Evolutionary conservation across 2,797 vertebrate species (phyloP), one percentile per base, ranked within the genome.

Genomic region (Setipinna tenuifilis): DNA sequence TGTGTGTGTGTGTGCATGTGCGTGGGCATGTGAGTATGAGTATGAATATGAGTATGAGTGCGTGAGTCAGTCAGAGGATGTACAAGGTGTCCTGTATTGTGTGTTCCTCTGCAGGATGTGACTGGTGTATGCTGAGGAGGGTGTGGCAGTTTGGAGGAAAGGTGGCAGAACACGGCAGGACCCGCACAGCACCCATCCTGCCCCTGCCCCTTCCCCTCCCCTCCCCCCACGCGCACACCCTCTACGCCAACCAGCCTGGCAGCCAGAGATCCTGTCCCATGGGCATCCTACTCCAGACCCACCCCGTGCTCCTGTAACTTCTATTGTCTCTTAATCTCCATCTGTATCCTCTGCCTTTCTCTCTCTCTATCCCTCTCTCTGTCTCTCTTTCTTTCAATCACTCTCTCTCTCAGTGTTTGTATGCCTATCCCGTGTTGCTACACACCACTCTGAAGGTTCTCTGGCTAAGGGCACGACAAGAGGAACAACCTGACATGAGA

Each of bases 21-120:
- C 19, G 59, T 61, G 59, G 17, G 59, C 19, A 17, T 61, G 59
- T 28, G 62, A 23, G 62, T 65, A n/a, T 65, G 62, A 23, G 62
- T 65, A n/a, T 23, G 61, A n/a, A 4, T 21, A 7, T 61, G 21
- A 2, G 61, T 65, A n/a, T 31, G 28, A 25, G 61, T 4, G 61
- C 25, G 65, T 31, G 28, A 23, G n/a, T 62, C 17, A 23, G n/a
- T 65, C 11, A 65, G 23, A 14, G 2, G 10, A 14, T 59, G 58
- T 6, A n/a, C 58, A n/a, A 65, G 23, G 23, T 92, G 50, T 85
- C 0, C 84, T 88, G 92, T 93, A 57, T 90, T 85, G 88, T 88
- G 89, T 90, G 61, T 92, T 91, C 91, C 92, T 90, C 92, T 91
- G 95, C 94, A 96, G 95, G 89, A 94, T 92, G 94, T 96, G 90